Conservation (phyloP, 2,888 invertebrate species). For the Amphipyra berbera region DNA sequence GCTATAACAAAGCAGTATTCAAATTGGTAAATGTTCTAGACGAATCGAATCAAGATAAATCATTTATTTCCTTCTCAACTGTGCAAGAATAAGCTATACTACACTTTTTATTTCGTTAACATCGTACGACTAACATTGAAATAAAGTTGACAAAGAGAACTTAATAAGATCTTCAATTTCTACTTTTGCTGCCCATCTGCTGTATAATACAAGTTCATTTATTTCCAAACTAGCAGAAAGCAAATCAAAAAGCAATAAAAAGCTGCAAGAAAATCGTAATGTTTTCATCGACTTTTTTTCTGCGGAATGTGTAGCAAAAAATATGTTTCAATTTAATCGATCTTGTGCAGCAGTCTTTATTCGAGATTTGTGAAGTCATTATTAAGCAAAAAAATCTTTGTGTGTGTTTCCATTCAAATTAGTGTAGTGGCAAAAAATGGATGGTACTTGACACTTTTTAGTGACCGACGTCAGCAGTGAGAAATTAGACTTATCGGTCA, state of each 20-base stretch:
- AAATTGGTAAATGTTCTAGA: neutral
- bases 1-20: neutral
- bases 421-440: slow-evolving; percentile 32
- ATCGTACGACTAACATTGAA: neutral
- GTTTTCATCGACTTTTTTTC: slow-evolving; percentile 10
- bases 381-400: slow-evolving; percentile 47
- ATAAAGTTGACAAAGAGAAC: slow-evolving; percentile 1
- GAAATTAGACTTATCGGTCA: slow-evolving; percentile 55
- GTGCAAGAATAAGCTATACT: neutral
- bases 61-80: neutral
- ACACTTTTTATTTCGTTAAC: neutral
- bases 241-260: slow-evolving; percentile 15
- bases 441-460: slow-evolving; percentile 51
- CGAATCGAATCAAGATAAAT: neutral
- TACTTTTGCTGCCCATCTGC: slow-evolving; percentile 9
- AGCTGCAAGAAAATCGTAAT: slow-evolving; percentile 15
- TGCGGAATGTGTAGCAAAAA: slow-evolving; percentile 29
- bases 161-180: slow-evolving; percentile 2
- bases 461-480: slow-evolving; percentile 9
- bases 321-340: slow-evolving; percentile 45
- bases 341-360: slow-evolving; percentile 41
- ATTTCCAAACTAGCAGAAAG: slow-evolving; percentile 14
- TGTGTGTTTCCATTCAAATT: slow-evolving; percentile 48
- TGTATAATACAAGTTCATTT: slow-evolving; percentile 10
- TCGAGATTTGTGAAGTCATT: slow-evolving; percentile 43